Evolutionary conservation across 2,888 invertebrate species (phyloP), one percentile per base, ranked within the genome.

Genomic region (Oegoconia quadripuncta): DNA sequence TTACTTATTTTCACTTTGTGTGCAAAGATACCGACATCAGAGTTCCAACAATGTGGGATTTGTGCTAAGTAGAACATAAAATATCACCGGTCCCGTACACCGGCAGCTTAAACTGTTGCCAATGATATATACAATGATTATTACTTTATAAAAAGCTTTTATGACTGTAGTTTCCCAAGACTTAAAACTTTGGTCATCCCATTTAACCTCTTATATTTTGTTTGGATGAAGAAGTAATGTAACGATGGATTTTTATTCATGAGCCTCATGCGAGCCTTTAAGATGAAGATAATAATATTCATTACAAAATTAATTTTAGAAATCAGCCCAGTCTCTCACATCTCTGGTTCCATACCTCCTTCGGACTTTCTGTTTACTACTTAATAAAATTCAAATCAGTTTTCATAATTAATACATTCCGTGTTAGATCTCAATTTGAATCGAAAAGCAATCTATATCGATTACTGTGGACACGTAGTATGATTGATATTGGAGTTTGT

Each of bases 31-130:
- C 66, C 64, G 72, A 65, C 56, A 54, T 41, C 43, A 53, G 50
- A 54, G 52, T 55, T 66, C 50, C 66, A 73, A 79, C 76, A 78
- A 73, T 69, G 64, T 40, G 46, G 64, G 74, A 74, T 76, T 72
- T 66, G 61, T 56, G 64, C 59, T 82, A 82, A 81, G 78, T 74
- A 79, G 64, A 50, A 50, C 56, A 66, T 82, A 79, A 83, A 81
- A 71, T 77, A 76, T 74, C 55, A 49, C 44, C 54, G 55, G 48
- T 56, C 56, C 22, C 61, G 64, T 64, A 62, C 55, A 18, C 52
- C 55, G 57, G 55, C 59, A 52, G 42, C 56, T 68, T 67, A 66
- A 51, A 50, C 44, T 47, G 45, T 51, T 54, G 38, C 42, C 34
- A 53, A 51, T 41, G 44, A 40, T 33, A 40, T 51, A 33, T 30